phyloP scores from a whole-genome alignment of 37 sponge, comb jelly and placozoan genomes.

The Spongilla lacustris region DNA sequence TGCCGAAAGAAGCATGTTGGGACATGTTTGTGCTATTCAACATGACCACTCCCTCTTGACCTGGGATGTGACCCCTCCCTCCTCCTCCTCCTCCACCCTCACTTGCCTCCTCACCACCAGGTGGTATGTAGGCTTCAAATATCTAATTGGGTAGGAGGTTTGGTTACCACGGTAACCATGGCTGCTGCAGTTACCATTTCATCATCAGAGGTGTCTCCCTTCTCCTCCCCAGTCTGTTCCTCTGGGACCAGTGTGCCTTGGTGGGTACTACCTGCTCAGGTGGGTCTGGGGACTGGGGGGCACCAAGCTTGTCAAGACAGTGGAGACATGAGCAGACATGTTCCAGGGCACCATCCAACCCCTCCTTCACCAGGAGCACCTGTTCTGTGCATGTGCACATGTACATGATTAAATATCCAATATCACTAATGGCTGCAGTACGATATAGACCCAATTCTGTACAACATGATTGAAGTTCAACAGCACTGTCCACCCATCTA shows the following conservation, averaged over 20 bases:
- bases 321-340: not conserved
- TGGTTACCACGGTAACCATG: too few relatives aligned
- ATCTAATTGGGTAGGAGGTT: not conserved
- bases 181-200: constrained; percentile 4
- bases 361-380: not conserved
- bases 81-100: constrained; percentile 8
- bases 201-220: constrained; percentile 21
- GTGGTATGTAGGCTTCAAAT: constrained; percentile 34
- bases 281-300: not conserved
- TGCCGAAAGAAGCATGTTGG: not conserved
- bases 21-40: too few relatives aligned
- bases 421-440: not conserved
- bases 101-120: not conserved
- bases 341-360: not conserved
- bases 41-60: not conserved
- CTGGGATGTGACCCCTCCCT: not conserved
- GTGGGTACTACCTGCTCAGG: too few relatives aligned
- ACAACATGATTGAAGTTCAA: too few relatives aligned
- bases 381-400: not conserved
- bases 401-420: not conserved
- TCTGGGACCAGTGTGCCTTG: not conserved
- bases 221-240: not conserved
- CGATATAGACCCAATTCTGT: too few relatives aligned
- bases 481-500: too few relatives aligned
- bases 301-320: not conserved